These are phyloP conservation scores for Aspidiotus destructor DNA, from an alignment of 2,888 invertebrate species.

Conservation along the genomic window DNA sequence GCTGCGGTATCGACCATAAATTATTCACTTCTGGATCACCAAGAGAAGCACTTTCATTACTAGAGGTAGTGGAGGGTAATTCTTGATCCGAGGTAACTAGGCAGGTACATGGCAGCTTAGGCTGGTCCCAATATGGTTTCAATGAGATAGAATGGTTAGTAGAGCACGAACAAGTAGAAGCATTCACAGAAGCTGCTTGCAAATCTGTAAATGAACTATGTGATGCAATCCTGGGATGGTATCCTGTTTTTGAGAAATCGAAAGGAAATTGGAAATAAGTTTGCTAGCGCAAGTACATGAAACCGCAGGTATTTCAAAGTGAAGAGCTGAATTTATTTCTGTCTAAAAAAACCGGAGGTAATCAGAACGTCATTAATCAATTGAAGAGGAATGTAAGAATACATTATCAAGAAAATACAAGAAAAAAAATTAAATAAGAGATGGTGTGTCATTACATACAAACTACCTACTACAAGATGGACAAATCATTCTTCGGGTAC, in stretches of 20 bases:
- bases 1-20: slow-evolving; percentile 19
- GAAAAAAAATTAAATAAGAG: no score
- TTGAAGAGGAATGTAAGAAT: no score
- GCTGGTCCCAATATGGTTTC: slow-evolving; percentile 28
- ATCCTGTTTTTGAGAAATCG: slow-evolving; percentile 35
- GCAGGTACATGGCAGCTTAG: slow-evolving; percentile 27
- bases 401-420: no score
- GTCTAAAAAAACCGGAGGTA: no score
- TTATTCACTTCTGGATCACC: slow-evolving; percentile 29
- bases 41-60: slow-evolving; percentile 31
- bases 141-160: slow-evolving; percentile 28
- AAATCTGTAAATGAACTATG: slow-evolving; percentile 35
- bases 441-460: no score
- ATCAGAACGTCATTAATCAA: no score
- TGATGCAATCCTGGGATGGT: slow-evolving; percentile 29
- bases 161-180: slow-evolving; percentile 23
- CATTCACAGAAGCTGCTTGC: slow-evolving; percentile 33
- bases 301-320: no score
- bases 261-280: slow-evolving; percentile 12
- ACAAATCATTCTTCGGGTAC: no score
- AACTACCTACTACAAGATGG: no score
- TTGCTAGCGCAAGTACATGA: neutral
- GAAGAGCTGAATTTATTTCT: no score
- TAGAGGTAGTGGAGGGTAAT: slow-evolving; percentile 27
- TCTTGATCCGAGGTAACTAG: slow-evolving; percentile 30